phyloP scores from a whole-genome alignment of 2,888 invertebrate genomes.

The Thumatha senex region DNA sequence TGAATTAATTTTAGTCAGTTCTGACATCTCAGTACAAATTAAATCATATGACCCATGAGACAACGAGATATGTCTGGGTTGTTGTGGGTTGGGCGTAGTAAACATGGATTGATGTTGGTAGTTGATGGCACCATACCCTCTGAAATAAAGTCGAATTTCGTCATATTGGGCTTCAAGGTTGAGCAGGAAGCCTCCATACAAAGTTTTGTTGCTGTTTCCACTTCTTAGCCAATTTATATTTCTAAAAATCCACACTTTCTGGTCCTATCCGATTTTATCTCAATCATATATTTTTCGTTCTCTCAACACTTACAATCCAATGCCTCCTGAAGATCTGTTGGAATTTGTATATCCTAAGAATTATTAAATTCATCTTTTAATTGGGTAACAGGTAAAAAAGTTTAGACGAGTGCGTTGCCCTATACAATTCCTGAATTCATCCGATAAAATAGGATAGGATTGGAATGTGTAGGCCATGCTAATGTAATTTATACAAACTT shows the following conservation, averaged over 20 bases:
- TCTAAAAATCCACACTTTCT: not conserved
- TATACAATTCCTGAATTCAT: no score
- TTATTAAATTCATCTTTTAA: no score
- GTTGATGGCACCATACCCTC: slow-evolving; percentile 79
- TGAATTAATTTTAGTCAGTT: slow-evolving; percentile 58
- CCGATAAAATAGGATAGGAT: no score
- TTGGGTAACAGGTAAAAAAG: no score
- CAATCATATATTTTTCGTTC: no score
- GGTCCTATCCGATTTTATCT: no score
- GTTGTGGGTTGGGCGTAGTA: slow-evolving; percentile 81
- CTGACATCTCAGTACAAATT: slow-evolving; percentile 55
- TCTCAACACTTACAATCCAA: no score
- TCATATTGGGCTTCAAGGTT: slow-evolving; percentile 67
- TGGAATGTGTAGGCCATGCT: no score
- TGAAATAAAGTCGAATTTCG: slow-evolving; percentile 81
- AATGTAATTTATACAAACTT: no score
- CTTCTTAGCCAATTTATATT: not conserved
- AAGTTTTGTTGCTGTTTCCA: slow-evolving; percentile 72
- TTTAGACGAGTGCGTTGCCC: no score
- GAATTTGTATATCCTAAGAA: no score
- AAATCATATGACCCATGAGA: slow-evolving; percentile 86
- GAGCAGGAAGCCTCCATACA: slow-evolving; percentile 61
- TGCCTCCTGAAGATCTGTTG: no score
- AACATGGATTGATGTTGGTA: slow-evolving; percentile 75
- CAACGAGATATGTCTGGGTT: slow-evolving; percentile 85